A percentile compares a stretch with the other conserved stretches of the same genome.
Conservation (phyloP, 2,888 invertebrate species). For the Hemithea aestivaria region DNA sequence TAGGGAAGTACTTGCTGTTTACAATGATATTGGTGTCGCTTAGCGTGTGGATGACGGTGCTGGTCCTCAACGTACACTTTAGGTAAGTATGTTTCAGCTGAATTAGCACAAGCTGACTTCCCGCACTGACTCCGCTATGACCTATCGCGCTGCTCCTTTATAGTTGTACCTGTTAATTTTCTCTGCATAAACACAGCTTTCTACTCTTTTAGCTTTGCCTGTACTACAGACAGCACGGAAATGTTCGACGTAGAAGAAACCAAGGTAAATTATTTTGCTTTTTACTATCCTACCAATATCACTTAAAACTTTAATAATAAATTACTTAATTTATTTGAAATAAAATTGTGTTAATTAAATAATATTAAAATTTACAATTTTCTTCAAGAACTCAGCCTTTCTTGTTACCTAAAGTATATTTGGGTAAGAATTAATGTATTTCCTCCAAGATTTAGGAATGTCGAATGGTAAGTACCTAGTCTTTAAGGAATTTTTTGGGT, state of each 20-base stretch:
- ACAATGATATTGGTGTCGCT: constrained; percentile 96
- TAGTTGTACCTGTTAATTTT: constrained; percentile 5
- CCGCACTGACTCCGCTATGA: constrained; percentile 14
- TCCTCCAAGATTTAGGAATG: too few relatives aligned
- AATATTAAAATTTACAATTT: too few relatives aligned
- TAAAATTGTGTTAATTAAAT: too few relatives aligned
- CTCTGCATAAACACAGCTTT: constrained; percentile 8
- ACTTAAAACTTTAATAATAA: too few relatives aligned
- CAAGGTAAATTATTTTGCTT: not conserved
- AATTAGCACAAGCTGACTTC: constrained; percentile 13
- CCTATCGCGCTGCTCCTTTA: constrained; percentile 9
- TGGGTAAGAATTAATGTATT: too few relatives aligned
- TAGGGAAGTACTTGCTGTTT: constrained; percentile 82
- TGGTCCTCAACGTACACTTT: constrained; percentile 93
- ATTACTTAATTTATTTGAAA: too few relatives aligned
- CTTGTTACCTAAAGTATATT: too few relatives aligned
- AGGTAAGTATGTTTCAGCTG: constrained; percentile 46
- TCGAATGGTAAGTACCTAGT: too few relatives aligned
- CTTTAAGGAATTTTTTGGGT: too few relatives aligned
- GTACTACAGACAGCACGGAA: not conserved
- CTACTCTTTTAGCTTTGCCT: not conserved
- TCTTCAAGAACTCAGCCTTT: too few relatives aligned
- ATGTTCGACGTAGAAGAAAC: not conserved
- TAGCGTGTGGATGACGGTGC: constrained; percentile 94
- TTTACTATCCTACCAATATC: too few relatives aligned